Evolutionary conservation across 2,797 vertebrate species (phyloP).

Genomic region (Benthosema pterotum): DNA sequence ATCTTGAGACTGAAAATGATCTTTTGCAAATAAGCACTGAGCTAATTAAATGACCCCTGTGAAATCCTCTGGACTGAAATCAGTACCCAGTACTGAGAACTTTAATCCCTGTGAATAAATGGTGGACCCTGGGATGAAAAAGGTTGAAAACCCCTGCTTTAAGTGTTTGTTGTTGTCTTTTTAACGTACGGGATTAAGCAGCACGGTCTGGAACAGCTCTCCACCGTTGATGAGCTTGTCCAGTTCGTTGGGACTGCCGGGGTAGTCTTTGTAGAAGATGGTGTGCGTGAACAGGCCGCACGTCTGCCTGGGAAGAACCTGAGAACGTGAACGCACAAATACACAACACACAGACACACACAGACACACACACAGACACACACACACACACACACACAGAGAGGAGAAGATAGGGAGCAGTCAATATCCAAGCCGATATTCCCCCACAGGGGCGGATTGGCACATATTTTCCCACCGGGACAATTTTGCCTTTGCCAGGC

Average conservation of each 20-base stretch:
- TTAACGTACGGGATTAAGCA: constrained; percentile 94
- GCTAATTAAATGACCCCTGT: too few species aligned
- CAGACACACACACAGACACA: constrained; percentile 30
- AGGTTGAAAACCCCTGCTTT: too few species aligned
- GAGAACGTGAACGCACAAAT: constrained; percentile 24
- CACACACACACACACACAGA: constrained; percentile 34
- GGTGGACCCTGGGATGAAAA: too few species aligned
- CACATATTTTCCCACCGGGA: too few species aligned
- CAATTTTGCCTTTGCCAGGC: too few species aligned
- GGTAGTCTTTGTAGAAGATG: constrained; percentile 98
- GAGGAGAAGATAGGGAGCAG: constrained; percentile 45
- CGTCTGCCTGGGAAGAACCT: constrained; percentile 96
- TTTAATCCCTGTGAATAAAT: too few species aligned
- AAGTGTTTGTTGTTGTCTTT: constrained; percentile 1
- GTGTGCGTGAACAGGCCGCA: constrained; percentile 98
- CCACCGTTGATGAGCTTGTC: constrained; percentile 98
- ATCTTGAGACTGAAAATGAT: too few species aligned
- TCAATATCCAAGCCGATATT: constrained; percentile 61
- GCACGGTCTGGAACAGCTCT: constrained; percentile 95
- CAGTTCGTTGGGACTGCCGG: constrained; percentile 93
- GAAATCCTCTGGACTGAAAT: too few species aligned
- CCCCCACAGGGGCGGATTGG: too few species aligned
- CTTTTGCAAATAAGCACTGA: too few species aligned
- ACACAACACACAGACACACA: constrained; percentile 41
- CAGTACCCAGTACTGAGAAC: too few species aligned